phyloP scores from a whole-genome alignment of 2,888 invertebrate genomes.

The Eudemis profundana region DNA sequence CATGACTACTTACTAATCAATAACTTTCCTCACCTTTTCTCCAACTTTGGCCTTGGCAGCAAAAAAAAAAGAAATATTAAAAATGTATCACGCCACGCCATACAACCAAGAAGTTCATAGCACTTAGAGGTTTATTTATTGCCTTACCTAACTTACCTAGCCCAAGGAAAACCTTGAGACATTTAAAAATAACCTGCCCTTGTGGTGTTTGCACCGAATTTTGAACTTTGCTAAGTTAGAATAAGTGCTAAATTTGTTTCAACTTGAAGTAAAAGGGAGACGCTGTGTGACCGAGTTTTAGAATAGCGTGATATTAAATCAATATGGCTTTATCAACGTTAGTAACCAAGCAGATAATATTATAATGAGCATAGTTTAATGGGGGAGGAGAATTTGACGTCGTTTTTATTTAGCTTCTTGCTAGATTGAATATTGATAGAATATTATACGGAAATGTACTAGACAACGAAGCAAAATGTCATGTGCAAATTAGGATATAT shows the following conservation, averaged over 20 bases:
- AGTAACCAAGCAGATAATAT: constrained; percentile 33
- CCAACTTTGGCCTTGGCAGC: constrained; percentile 61
- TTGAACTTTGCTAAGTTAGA: not conserved
- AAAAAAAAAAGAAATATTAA: constrained; percentile 51
- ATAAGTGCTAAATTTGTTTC: constrained; percentile 9
- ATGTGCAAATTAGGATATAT: too few species aligned
- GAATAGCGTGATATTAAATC: constrained; percentile 26
- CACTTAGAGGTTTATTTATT: not conserved
- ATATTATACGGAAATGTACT: too few species aligned
- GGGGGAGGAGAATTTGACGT: not conserved
- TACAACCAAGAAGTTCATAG: constrained; percentile 9
- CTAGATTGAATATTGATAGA: too few species aligned
- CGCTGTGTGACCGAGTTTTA: constrained; percentile 9
- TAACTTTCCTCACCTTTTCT: constrained; percentile 57
- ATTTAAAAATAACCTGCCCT: constrained; percentile 24
- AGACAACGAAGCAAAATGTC: too few species aligned
- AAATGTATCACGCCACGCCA: constrained; percentile 29
- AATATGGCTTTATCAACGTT: constrained; percentile 31
- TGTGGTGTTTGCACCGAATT: not conserved
- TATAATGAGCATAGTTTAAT: not conserved
- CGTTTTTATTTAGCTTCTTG: not conserved
- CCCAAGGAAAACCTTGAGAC: constrained; percentile 17
- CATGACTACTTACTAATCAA: constrained; percentile 32
- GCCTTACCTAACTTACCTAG: constrained; percentile 7
- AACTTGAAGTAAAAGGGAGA: not conserved